A percentile compares a stretch with the other conserved stretches of the same genome.
Conservation (phyloP, 2,797 vertebrate species). For the Sebastes vulpes region DNA sequence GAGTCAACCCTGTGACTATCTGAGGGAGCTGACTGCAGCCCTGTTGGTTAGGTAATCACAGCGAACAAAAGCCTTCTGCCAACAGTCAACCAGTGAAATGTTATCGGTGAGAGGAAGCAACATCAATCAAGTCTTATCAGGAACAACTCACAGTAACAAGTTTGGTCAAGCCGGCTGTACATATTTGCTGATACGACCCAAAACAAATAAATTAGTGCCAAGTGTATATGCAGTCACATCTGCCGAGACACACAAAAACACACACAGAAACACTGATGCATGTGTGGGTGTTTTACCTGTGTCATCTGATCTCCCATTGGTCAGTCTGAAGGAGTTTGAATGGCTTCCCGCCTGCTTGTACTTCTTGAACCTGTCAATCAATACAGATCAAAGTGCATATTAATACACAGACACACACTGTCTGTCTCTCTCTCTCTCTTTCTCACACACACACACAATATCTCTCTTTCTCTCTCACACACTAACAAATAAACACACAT, state of each 20-base stretch:
- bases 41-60: constrained; percentile 69
- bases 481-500: neutral
- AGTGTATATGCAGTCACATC: neutral
- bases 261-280: neutral
- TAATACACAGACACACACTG: neutral
- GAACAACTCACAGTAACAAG: constrained; percentile 25
- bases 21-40: constrained; percentile 14
- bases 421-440: neutral
- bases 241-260: constrained; percentile 9
- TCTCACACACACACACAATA: fast-evolving
- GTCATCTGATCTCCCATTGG: constrained; percentile 95
- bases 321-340: constrained; percentile 96
- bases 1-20: constrained; percentile 19
- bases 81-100: constrained; percentile 35
- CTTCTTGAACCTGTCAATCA: constrained; percentile 94
- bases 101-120: constrained; percentile 45
- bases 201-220: constrained; percentile 17
- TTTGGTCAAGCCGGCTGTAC: constrained; percentile 26
- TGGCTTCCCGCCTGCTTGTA: constrained; percentile 99
- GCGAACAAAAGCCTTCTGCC: constrained; percentile 64
- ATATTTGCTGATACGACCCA: constrained; percentile 15
- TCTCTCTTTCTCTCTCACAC: neutral
- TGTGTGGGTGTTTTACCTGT: constrained; percentile 87
- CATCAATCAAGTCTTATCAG: constrained; percentile 58
- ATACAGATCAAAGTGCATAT: constrained; percentile 44